Evolutionary conservation across 2,888 invertebrate species (phyloP).

Genomic region (Seladonia tumulorum): DNA sequence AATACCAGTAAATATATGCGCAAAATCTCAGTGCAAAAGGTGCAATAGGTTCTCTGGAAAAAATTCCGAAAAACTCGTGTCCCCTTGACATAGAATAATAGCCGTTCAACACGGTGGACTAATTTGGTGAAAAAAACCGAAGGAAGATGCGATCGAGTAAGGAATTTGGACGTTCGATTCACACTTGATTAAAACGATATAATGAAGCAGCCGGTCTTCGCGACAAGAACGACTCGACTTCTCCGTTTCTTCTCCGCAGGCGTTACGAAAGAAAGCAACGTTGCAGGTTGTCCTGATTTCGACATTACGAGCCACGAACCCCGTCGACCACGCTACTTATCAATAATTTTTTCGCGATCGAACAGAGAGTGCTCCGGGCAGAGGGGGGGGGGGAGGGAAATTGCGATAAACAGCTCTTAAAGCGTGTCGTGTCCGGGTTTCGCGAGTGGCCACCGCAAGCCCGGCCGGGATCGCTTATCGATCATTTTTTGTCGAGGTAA

Average conservation of each 20-base stretch:
- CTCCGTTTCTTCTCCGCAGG: conserved; percentile 5
- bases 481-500: conserved; percentile 34
- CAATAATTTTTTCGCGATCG: conserved; percentile 39
- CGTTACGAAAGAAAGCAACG: conserved; percentile 1
- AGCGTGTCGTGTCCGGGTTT: conserved; percentile 38
- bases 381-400: not conserved
- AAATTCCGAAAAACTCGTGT: too few species aligned
- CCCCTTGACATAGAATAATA: too few species aligned
- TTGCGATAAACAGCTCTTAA: conserved; percentile 43
- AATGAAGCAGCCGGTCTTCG: not conserved
- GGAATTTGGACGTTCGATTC: not conserved
- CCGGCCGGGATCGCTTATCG: conserved; percentile 17
- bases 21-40: too few species aligned
- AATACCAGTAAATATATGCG: too few species aligned
- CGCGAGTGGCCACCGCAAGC: conserved; percentile 15
- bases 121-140: not conserved
- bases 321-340: conserved; percentile 23
- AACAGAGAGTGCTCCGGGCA: not conserved
- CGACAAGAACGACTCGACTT: not conserved
- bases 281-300: not conserved
- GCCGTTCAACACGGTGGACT: not conserved
- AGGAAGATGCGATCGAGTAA: not conserved
- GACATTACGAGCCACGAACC: conserved; percentile 19
- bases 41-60: too few species aligned
- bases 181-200: not conserved